Evolutionary conservation across 1,140 invertebrate species (phyloP).

Genomic region (Anthonomus grandis): DNA sequence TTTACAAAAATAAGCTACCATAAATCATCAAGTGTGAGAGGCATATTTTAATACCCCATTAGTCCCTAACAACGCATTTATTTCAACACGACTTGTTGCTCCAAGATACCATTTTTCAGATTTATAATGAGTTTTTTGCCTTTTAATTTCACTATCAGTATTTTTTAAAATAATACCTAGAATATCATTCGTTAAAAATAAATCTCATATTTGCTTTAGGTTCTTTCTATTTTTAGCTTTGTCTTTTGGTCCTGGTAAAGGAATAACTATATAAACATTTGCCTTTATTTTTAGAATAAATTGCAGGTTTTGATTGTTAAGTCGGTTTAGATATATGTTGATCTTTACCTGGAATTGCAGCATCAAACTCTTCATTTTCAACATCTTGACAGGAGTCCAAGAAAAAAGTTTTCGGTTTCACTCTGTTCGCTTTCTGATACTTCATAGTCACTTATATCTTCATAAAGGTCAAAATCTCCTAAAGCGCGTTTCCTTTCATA

Average conservation of each 20-base stretch:
- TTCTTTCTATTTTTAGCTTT: neutral
- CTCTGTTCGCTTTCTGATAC: constrained; percentile 4
- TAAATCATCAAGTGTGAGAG: too few species aligned
- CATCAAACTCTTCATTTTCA: constrained; percentile 8
- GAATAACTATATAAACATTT: neutral
- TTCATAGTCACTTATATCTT: neutral
- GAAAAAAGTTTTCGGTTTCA: neutral
- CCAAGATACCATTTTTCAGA: constrained; percentile 3
- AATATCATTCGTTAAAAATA: neutral
- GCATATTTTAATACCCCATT: too few species aligned
- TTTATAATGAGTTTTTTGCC: constrained; percentile 9
- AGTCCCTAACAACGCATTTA: constrained; percentile 1
- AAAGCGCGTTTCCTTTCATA: constrained; percentile 2
- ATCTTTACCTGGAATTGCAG: constrained; percentile 2
- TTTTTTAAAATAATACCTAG: neutral
- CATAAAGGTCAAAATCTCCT: neutral
- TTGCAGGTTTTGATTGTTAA: neutral
- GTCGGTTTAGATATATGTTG: neutral
- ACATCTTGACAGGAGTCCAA: neutral
- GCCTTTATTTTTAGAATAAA: neutral
- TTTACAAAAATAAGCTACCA: too few species aligned
- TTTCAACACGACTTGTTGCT: constrained; percentile 3
- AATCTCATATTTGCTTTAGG: neutral
- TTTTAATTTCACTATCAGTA: constrained; percentile 2
- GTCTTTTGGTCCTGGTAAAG: neutral